Conservation (phyloP, 2,113 vertebrate species). For the Pandion haliaetus region DNA sequence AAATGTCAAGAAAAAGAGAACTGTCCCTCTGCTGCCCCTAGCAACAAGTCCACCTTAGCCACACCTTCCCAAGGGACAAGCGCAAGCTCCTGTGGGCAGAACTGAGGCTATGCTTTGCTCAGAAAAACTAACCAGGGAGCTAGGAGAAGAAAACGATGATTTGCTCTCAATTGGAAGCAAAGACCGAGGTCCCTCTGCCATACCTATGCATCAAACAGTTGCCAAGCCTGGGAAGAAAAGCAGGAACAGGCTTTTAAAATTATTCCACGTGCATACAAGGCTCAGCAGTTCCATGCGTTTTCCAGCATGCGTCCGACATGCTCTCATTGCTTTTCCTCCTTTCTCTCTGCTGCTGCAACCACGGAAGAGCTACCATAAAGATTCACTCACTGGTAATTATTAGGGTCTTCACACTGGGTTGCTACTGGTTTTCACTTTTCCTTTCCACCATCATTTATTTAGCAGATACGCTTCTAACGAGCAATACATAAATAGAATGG, state of each 20-base stretch:
- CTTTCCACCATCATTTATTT: not conserved
- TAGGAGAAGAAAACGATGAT: not conserved
- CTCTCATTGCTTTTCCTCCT: not conserved
- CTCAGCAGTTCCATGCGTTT: not conserved
- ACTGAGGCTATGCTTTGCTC: not conserved
- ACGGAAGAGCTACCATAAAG: not conserved
- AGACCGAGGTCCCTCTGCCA: not conserved
- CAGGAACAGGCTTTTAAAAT: not conserved
- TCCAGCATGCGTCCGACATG: rapidly evolving
- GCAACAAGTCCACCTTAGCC: not conserved
- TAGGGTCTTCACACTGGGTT: not conserved
- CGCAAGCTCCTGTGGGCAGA: not conserved
- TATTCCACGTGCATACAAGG: not conserved
- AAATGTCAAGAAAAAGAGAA: not conserved
- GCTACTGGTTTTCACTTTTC: not conserved
- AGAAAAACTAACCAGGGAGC: not conserved
- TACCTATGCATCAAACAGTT: not conserved
- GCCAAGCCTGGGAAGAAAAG: not conserved
- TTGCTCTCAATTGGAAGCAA: not conserved
- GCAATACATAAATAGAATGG: not conserved
- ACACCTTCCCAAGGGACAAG: not conserved
- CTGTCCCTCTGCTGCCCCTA: not conserved
- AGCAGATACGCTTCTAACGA: not conserved
- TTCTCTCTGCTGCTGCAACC: not conserved
- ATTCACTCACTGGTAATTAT: not conserved